phyloP scores from a whole-genome alignment of 37 sponge, comb jelly and placozoan genomes.

The Tethya wilhelma region DNA sequence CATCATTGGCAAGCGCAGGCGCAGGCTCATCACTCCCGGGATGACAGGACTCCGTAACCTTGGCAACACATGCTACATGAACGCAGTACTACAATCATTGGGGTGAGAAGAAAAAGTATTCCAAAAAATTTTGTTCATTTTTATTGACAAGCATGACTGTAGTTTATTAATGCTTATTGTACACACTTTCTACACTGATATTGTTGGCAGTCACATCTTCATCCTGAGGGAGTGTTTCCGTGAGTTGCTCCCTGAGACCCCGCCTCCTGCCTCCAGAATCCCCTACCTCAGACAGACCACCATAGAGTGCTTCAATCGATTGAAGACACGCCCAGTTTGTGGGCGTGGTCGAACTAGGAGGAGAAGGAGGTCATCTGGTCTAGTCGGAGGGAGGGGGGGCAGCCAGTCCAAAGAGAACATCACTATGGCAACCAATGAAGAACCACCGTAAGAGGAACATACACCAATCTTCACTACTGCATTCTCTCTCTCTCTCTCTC shows the following conservation, averaged over 20 bases:
- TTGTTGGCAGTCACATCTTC: conserved; percentile 54
- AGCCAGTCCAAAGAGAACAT: too few relatives aligned
- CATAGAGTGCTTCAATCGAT: conserved; percentile 65
- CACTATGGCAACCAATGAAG: not conserved
- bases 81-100: conserved; percentile 76
- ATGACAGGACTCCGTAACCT: conserved; percentile 86
- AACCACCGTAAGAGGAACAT: too few relatives aligned
- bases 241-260: conserved; percentile 27
- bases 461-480: not conserved
- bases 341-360: too few relatives aligned
- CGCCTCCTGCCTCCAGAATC: not conserved
- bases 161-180: too few relatives aligned
- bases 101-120: conserved; percentile 48
- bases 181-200: too few relatives aligned
- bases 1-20: not conserved
- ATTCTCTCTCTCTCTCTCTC: conserved; percentile 1
- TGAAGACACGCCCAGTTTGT: conserved; percentile 1
- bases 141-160: too few relatives aligned
- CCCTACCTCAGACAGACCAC: conserved; percentile 75
- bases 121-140: too few relatives aligned
- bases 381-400: too few relatives aligned
- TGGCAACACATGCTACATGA: conserved; percentile 91
- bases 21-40: conserved; percentile 45
- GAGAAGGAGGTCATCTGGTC: too few relatives aligned
- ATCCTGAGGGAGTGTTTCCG: conserved; percentile 69